Percentiles rank a stretch among this genome's conserved stretches.
phyloP scores from a whole-genome alignment of 2,113 vertebrate genomes.

The Polypterus senegalus region DNA sequence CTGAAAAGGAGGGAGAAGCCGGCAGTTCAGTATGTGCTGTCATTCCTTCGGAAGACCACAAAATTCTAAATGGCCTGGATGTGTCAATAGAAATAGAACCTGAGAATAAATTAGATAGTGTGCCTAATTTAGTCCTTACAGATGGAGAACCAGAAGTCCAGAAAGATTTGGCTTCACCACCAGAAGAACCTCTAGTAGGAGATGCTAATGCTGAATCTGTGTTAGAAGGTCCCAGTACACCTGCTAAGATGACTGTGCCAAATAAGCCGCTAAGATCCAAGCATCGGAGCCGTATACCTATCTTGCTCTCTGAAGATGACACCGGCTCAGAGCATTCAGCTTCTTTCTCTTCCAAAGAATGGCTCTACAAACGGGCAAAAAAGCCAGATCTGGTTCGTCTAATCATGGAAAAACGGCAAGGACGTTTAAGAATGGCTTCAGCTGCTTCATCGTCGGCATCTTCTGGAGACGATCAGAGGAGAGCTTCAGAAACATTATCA shows the following conservation, averaged over 20 bases:
- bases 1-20: constrained; percentile 27
- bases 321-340: constrained; percentile 66
- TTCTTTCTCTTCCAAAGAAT: constrained; percentile 43
- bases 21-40: constrained; percentile 32
- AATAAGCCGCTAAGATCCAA: constrained; percentile 27
- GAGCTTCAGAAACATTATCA: constrained; percentile 68
- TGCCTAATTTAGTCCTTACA: constrained; percentile 7
- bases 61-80: constrained; percentile 23
- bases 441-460: constrained; percentile 73
- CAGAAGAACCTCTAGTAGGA: constrained; percentile 21
- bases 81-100: constrained; percentile 11
- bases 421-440: constrained; percentile 58
- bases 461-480: constrained; percentile 56
- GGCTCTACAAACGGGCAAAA: constrained; percentile 47
- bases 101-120: constrained; percentile 17
- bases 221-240: neutral
- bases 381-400: constrained; percentile 68
- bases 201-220: constrained; percentile 25
- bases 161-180: constrained; percentile 19
- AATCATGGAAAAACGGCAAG: constrained; percentile 75
- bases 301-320: constrained; percentile 76
- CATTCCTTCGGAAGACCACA: constrained; percentile 23
- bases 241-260: neutral
- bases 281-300: constrained; percentile 72
- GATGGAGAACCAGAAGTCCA: constrained; percentile 25